phyloP scores from a whole-genome alignment of 2,888 invertebrate species.

The Catocala sponsa region DNA sequence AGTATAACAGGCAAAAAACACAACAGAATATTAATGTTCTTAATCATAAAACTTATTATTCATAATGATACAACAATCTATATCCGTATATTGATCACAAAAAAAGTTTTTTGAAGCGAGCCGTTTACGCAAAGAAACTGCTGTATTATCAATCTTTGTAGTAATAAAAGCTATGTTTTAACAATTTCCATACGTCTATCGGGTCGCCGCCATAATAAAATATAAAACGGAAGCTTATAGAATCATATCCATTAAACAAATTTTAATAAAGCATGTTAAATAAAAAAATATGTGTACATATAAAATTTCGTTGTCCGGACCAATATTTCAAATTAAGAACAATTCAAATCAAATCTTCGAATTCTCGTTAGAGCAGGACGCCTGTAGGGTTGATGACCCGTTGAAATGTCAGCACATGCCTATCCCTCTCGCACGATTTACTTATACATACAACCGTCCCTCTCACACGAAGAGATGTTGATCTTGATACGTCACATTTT shows the following conservation, averaged over 20 bases:
- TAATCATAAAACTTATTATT: slow-evolving; percentile 51
- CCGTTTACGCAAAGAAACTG: slow-evolving; percentile 40
- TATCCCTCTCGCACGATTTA: slow-evolving; percentile 70
- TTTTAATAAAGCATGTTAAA: slow-evolving; percentile 77
- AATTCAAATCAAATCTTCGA: slow-evolving; percentile 87
- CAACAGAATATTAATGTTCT: slow-evolving; percentile 46
- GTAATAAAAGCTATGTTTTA: slow-evolving; percentile 68
- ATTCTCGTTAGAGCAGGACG: slow-evolving; percentile 87
- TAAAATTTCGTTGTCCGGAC: slow-evolving; percentile 71
- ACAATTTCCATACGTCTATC: slow-evolving; percentile 71
- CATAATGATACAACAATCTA: slow-evolving; percentile 47
- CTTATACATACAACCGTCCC: slow-evolving; percentile 67
- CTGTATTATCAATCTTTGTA: slow-evolving; percentile 71
- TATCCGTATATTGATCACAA: slow-evolving; percentile 49
- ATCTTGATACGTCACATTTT: slow-evolving; percentile 89
- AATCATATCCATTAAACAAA: slow-evolving; percentile 72
- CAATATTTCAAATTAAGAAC: slow-evolving; percentile 87
- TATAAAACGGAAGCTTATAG: slow-evolving; percentile 81
- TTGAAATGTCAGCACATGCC: slow-evolving; percentile 84
- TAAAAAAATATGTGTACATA: slow-evolving; percentile 58
- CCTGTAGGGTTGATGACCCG: slow-evolving; percentile 87
- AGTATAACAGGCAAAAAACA: slow-evolving; percentile 47
- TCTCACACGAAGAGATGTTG: slow-evolving; percentile 82
- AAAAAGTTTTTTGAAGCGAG: slow-evolving; percentile 50
- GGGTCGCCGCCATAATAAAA: slow-evolving; percentile 66